Base-by-base conservation (phyloP, 2,888 invertebrate genomes). In the Hypomecis atomaria region DNA sequence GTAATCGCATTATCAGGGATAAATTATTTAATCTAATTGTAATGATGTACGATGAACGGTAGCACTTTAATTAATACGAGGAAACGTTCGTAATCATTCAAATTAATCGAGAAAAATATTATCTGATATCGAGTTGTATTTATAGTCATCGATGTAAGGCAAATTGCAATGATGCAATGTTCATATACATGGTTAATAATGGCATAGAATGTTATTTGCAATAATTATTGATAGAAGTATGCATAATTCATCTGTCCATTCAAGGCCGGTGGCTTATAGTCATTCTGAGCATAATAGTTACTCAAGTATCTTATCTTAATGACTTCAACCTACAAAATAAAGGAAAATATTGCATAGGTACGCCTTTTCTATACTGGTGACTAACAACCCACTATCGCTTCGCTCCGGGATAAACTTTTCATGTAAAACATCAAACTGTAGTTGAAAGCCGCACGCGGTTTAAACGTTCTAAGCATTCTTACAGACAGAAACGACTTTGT, bases 11-110 rank as follows among this genome's bases (percentile, higher is more conserved):
- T 71, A 74, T 73, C 61, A 67, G 54, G 64, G 48, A 71, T 71
- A 55, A 58, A 60, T 38, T 76, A 77, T 81, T 72, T 74, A 69
- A 74, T 73, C 71, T 50, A 54, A 53, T 64, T 50, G 50, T 48
- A 65, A 71, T 74, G 65, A 70, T 65, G 59, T 59, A 59, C 56
- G 59, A 58, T 60, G 65, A 60, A 69, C 72, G 67, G 77, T 77
- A 75, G 77, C 76, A 63, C 62, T 50, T n/a, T 7, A 38, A 56
- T 34, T 49, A 40, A 6, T 54, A 65, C 43, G 9, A 58, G 65
- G 62, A 62, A 68, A 53, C 13, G 49, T 64, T 13, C 36, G 53
- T 38, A 44, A 53, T 53, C 8, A 33, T 48, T n/a, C 10, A 1
- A 23, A 23, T 23, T 23, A 23, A 43, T 34, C 49, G 36, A 52